Base-by-base conservation (phyloP, 2,888 invertebrate genomes). In the Diploptera punctata region DNA sequence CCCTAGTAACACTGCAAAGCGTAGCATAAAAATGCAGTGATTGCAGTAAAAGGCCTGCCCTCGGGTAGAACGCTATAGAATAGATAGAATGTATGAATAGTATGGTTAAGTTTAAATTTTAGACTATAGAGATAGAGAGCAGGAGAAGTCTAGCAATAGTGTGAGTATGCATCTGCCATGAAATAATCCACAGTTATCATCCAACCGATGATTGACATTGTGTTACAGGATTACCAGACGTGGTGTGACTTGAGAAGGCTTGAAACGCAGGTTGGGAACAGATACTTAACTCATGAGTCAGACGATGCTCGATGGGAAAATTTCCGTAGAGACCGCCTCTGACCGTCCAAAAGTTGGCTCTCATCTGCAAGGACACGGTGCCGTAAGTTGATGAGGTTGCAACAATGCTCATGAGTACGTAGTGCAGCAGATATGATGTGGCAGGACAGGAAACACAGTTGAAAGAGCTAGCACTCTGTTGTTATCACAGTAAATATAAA, bases 211-310 rank as follows among this genome's bases (percentile, higher is more conserved):
- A n/a, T n/a, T n/a, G n/a, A n/a, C n/a, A n/a, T n/a, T n/a, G n/a
- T 70, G 10, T 78, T 80, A 33, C 79, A 93, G 91, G 92, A 97
- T 83, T 93, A 93, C 81, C 91, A 95, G 82, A 97, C 98, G 4
- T 99, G 98, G 97, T 91, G 90, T 78, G 99, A 99, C 85, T 87
- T 99, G 79, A 89, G 98, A 70, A 89, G 91, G 78, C 86, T 99
- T 70, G 98, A 99, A 85, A 86, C 86, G 49, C 88, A 90, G 79
- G 90, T 93, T 43, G 92, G 92, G 29, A 87, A 89, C 75, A 88
- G 96, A 18, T 97, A 95, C 84, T 85, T 97, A 76, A 97, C 97
- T 7, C 96, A 97, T 77, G 95, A 96, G 82, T 93, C 94, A 31
- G 97, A 98, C 81, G 97, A 98, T 81, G 90, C 91, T n/a, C 88